Percentiles rank a stretch among this genome's conserved stretches.
phyloP scores from a whole-genome alignment of 2,888 invertebrate species.

The Troglohyphantes excavatus region DNA sequence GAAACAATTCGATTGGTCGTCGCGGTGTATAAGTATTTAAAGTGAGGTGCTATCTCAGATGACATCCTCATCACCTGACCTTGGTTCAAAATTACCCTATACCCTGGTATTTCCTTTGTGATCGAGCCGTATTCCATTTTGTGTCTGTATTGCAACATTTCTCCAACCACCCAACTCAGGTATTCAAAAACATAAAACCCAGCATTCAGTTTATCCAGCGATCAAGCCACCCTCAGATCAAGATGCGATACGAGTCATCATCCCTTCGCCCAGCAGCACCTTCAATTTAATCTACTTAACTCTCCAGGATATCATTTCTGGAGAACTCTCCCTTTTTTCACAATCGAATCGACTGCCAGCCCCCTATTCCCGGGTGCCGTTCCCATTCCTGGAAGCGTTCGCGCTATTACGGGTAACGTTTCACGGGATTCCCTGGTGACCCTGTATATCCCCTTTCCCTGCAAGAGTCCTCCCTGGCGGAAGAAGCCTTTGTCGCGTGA shows the following conservation, averaged over 20 bases:
- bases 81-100: no score
- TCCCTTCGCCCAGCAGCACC: neutral
- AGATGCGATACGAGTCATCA: slow-evolving; percentile 32
- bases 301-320: slow-evolving; percentile 64
- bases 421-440: slow-evolving; percentile 67
- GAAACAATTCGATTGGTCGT: no score
- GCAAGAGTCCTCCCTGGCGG: slow-evolving; percentile 30
- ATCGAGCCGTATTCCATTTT: no score
- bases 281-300: slow-evolving; percentile 71
- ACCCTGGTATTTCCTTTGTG: no score
- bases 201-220: no score
- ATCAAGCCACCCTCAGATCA: neutral
- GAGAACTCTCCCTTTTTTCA: slow-evolving; percentile 30
- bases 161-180: no score
- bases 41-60: no score
- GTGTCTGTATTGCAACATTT: no score
- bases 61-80: no score
- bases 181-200: no score
- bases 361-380: slow-evolving; percentile 66
- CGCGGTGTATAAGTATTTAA: no score
- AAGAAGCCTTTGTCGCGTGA: slow-evolving; percentile 76
- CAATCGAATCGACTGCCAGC: slow-evolving; percentile 38
- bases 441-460: slow-evolving; percentile 40
- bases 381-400: slow-evolving; percentile 41
- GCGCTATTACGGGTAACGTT: slow-evolving; percentile 69